Evolutionary conservation across 2,888 invertebrate genomes (phyloP), one percentile per base, ranked within the genome.

Genomic region (Hecatera dysodea): DNA sequence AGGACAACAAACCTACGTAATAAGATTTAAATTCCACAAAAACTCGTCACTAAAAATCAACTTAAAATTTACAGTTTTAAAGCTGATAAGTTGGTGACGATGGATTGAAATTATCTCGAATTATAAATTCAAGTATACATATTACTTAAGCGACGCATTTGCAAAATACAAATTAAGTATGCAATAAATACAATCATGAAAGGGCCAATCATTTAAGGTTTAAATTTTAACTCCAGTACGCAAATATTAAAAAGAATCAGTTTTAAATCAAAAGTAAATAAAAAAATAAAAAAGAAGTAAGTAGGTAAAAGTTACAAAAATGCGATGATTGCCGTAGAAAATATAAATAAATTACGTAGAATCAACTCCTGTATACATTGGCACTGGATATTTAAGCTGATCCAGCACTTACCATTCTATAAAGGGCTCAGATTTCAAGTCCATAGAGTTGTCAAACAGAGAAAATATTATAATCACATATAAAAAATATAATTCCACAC

Each of bases 401-500:
- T 19, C 22, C 36, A 78, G 17, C 7, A 44, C 22, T 15, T n/a
- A 6, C 33, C 11, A 48, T 57, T 42, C 7, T 39, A n/a, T 11
- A 42, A 0, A 62, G 6, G 24, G 29, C n/a, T 33, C 22, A n/a
- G 44, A 19, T 19, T 39, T n/a, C 57, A 11, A 52, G 9, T 55
- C 15, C 11, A 1, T 5, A 60, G 53, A 60, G 12, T 67, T n/a
- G 17, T 22, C 29, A 27, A 27, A 42, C 19, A 60, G 27, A 55
- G 6, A 50, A 55, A 46, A 60, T 36, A 79, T 52, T 67, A 52
- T 63, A 67, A 67, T 79, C 63, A 67, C 57, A 36, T 65, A 62
- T 52, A 73, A 78, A 72, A 80, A 68, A 76, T 81, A 75, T 67
- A 75, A 59, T 60, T 80, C 55, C 42, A 78, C 76, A 69, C 52